Evolutionary conservation across 1,140 invertebrate genomes (phyloP), one percentile per base, ranked within the genome.

Genomic region (Drosophila willistoni): DNA sequence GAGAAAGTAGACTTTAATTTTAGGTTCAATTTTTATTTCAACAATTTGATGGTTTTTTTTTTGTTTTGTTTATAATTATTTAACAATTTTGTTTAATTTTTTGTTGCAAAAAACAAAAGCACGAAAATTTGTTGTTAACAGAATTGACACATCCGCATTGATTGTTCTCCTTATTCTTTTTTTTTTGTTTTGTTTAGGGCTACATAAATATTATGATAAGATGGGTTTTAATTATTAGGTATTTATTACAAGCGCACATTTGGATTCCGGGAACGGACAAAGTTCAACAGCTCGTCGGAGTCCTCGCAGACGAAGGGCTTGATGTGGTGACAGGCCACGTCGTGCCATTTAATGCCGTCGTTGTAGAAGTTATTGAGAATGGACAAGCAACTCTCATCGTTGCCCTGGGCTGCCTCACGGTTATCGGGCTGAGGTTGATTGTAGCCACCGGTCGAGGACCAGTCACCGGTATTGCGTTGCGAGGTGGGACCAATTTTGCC

Each of bases 291-390:
- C 93, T 98, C 97, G 72, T 98, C 97, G 91, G 96, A 97, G 93
- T 98, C 97, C 93, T 98, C 97, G 92, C 97, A 98, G 3, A 98
- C 96, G 94, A 98, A 98, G 1, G 97, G 97, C 93, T 98, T 98
- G 65, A 97, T 94, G 92, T 98, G 97, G 91, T 97, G 96, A 85
- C 97, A 98, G 63, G 97, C 97, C 13, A 98, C 96, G 89, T 98
- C 97, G 93, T 98, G 97, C 91, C 97, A 98, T 92, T 97, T 97
- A 79, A 97, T 94, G 39, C 97, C 97, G 86, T 98, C 97, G 82
- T 97, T 96, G 93, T 98, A 98, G 94, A 98, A 98, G 92, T 98
- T 98, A 93, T 98, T 98, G 79, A 98, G 92, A 75, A 98, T 96
- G 19, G 97, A 96, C 81, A 98, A 91, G 86, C 97, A 98, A 29